Conservation (phyloP, 2,113 vertebrate species). For the Pan paniscus region DNA sequence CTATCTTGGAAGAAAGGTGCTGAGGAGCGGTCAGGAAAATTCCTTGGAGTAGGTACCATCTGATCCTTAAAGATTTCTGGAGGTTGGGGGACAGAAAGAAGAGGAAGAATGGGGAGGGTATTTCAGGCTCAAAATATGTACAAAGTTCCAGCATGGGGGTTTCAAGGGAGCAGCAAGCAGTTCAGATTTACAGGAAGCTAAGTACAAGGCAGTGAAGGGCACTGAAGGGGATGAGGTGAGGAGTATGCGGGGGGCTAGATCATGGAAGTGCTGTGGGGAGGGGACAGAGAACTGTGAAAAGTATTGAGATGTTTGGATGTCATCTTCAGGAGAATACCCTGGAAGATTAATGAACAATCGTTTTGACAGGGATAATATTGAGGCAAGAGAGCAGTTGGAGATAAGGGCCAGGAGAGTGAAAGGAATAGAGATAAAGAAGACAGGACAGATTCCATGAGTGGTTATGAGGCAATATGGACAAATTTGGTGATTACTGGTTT, state of each 20-base stretch:
- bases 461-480: background rate
- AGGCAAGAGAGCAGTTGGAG: background rate
- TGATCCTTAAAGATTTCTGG: background rate
- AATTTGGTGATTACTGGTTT: background rate
- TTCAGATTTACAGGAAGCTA: background rate
- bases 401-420: background rate
- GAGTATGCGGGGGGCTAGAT: background rate
- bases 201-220: background rate
- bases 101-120: background rate
- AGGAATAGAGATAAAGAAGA: background rate
- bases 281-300: background rate
- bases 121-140: background rate
- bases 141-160: background rate
- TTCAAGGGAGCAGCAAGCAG: background rate
- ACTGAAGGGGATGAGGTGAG: background rate
- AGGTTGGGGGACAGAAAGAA: background rate
- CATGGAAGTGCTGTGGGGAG: background rate
- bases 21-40: background rate
- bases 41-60: background rate
- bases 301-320: background rate
- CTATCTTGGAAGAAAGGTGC: background rate
- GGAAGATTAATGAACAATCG: background rate
- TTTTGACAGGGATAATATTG: background rate
- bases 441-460: background rate
- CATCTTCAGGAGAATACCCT: background rate